Evolutionary conservation across 37 sponge, comb jelly and placozoan species (phyloP), one percentile per base, ranked within the genome.

Genomic region (Axinella damicornis): DNA sequence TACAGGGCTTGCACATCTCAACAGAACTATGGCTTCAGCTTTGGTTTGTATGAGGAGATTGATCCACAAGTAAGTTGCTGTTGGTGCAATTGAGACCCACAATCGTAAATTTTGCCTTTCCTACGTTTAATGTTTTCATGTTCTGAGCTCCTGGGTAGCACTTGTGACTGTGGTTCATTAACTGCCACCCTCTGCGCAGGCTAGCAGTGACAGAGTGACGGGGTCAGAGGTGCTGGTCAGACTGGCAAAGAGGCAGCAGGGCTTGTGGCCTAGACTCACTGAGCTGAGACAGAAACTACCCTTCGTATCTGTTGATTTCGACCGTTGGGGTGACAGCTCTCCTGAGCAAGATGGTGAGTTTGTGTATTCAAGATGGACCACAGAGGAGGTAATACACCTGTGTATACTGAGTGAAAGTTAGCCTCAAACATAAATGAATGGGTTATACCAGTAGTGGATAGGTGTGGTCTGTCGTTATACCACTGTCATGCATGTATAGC

Each of bases 211-310:
- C 27, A 78, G 34, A 52, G 21, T 52, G 16, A 34, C 40, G 35
- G 64, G 35, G 22, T 78, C 65, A 11, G 79, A 78, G 46, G 64
- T 78, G 39, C 53, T 78, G 11, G 16, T 78, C 30, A 78, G 64
- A 40, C 79, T 78, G 18, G 30, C n/a, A 15, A 78, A 78, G 46
- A 28, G 5, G n/a, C 16, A 30, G 38, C 53, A 65, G 12, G 52
- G n/a, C 34, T 31, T 46, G 62, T 78, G 79, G 79, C 79, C 79
- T 6, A 36, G 66, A 6, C 64, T 78, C 38, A 63, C 66, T 36
- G 28, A 64, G 12, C 38, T 40, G 12, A 65, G 5, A 12, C 63
- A 39, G 19, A 78, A 65, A 15, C 37, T 6, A 15, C 1, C 28
- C 17, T 62, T 61, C 40, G 30, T 78, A 6, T 21, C 32, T 2